phyloP scores from a whole-genome alignment of 1,140 invertebrate species.

The Piezodorus guildinii region DNA sequence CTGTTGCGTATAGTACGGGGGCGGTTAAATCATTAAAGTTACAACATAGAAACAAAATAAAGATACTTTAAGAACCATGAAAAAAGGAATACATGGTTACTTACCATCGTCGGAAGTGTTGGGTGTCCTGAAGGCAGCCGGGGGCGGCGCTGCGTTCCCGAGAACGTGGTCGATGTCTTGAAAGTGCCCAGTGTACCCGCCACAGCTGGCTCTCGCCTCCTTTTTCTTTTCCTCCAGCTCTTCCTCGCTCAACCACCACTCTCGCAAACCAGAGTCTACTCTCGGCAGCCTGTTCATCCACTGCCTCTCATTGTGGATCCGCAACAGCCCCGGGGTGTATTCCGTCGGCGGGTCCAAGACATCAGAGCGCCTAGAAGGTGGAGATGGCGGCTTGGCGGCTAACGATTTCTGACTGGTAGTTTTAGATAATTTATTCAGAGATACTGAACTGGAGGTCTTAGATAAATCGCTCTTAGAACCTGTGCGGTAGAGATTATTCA shows the following conservation, averaged over 20 bases:
- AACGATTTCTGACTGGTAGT: neutral
- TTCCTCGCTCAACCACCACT: slow-evolving; percentile 24
- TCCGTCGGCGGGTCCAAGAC: slow-evolving; percentile 13
- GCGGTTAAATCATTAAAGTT: too few species aligned
- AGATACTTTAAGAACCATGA: too few species aligned
- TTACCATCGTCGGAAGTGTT: slow-evolving; percentile 26
- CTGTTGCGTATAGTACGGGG: too few species aligned
- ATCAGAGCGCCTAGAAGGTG: neutral
- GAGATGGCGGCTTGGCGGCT: neutral
- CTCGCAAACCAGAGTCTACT: slow-evolving; percentile 25
- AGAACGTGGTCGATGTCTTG: slow-evolving; percentile 75
- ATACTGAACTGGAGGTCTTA: neutral
- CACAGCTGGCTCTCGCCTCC: slow-evolving; percentile 12
- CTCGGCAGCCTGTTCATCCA: slow-evolving; percentile 5
- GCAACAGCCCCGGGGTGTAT: slow-evolving; percentile 16
- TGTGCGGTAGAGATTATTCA: neutral
- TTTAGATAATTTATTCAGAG: neutral
- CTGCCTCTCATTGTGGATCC: slow-evolving; percentile 8
- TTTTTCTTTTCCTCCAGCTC: slow-evolving; percentile 19
- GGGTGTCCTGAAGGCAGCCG: slow-evolving; percentile 27
- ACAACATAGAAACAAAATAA: too few species aligned
- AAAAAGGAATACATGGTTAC: neutral
- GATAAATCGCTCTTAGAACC: neutral
- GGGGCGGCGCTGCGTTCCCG: slow-evolving; percentile 38
- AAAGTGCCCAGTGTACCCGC: slow-evolving; percentile 59